Evolutionary conservation across 1,140 invertebrate genomes (phyloP).

Genomic region (Idris sp.): DNA sequence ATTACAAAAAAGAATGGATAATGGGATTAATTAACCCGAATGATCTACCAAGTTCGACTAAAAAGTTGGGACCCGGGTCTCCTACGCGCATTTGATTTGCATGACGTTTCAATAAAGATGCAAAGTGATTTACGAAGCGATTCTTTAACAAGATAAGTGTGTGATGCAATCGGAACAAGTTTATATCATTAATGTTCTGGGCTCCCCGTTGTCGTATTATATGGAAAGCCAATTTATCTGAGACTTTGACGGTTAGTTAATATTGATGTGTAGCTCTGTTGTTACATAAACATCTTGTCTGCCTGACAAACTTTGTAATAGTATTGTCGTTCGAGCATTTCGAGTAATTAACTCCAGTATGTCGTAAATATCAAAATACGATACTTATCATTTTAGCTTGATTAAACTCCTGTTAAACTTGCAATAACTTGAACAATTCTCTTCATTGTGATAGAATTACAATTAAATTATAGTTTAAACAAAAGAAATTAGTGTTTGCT

Average conservation of each 20-base stretch:
- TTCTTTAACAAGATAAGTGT: slow-evolving; percentile 29
- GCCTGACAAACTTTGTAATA: slow-evolving; percentile 15
- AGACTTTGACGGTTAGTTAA: slow-evolving; percentile 26
- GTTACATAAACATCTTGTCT: slow-evolving; percentile 25
- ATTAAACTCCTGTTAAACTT: no score
- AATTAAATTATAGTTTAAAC: no score
- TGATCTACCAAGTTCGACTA: slow-evolving; percentile 1
- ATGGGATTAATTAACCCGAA: slow-evolving; percentile 14
- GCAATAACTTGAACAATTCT: no score
- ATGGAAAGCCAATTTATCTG: slow-evolving; percentile 33
- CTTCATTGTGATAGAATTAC: no score
- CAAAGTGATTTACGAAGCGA: slow-evolving; percentile 34
- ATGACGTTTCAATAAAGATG: slow-evolving; percentile 24
- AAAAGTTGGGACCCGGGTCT: slow-evolving; percentile 11
- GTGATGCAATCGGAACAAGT: slow-evolving; percentile 39
- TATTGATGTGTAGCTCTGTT: slow-evolving; percentile 6
- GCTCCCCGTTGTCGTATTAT: slow-evolving; percentile 10
- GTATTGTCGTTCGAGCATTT: no score
- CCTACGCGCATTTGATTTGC: slow-evolving; percentile 11
- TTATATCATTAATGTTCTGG: slow-evolving; percentile 25
- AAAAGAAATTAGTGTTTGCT: no score
- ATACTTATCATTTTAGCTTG: no score
- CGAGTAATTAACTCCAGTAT: no score
- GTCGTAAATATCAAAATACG: no score
- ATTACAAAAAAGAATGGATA: slow-evolving; percentile 24